Base-by-base conservation (phyloP, 2,113 vertebrate genomes). In the Choloepus hoffmanni region DNA sequence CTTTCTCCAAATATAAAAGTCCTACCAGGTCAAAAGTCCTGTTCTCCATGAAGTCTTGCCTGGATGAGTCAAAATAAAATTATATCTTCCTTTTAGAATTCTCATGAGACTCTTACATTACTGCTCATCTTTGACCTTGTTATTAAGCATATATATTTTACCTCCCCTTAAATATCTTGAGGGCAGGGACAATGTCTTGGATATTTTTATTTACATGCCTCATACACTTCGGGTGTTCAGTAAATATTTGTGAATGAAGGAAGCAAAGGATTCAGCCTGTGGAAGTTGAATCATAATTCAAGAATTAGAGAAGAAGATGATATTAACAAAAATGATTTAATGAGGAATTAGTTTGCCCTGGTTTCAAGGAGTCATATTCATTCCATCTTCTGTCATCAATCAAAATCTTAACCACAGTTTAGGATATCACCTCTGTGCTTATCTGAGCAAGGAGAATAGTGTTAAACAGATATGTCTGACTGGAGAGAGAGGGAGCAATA, bases 311-410 rank as follows among this genome's bases (percentile, higher is more conserved):
- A 48, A 60, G 58, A 84, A 78, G 43, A 33, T 78, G 45, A 36
- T 79, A 89, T 73, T 90, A 81, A 79, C 28, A 76, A 85, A 93
- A 67, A 60, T 67, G 67, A 86, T 40, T 84, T 78, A n/a, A 86
- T 48, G 67, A 43, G 48, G 36, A 21, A 58, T 83, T 83, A n/a
- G 36, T 26, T 88, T 3, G 78, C 58, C 58, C 68, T 73, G 50
- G 2, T 74, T 48, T 33, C 77, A 82, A 67, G 36, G 33, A 67
- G 28, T 87, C 65, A 45, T 50, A 40, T 78, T 89, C 84, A 89
- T 92, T 93, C 18, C 43, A 21, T 87, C 53, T 85, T 95, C 70
- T 65, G 77, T 48, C 26, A 84, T 62, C 68, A 78, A 55, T 92
- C n/a, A 78, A 89, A 50, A 78, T 48, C n/a, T 72, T 65, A 90